Base-by-base conservation (phyloP, 2,797 vertebrate genomes). In the Paedocypris micromegethes region DNA sequence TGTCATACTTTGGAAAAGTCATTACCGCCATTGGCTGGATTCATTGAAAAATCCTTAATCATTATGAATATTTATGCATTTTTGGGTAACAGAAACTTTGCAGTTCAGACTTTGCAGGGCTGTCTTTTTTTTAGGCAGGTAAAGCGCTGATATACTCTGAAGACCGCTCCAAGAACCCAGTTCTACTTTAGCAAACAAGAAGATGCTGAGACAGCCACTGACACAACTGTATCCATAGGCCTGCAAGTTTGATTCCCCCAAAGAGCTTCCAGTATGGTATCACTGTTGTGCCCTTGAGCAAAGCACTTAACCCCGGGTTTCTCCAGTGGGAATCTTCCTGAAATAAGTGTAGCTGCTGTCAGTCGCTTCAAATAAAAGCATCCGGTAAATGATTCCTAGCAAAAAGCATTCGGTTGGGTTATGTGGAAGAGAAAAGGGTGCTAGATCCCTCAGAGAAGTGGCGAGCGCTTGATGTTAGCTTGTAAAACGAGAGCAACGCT, bases 401-500 rank as follows among this genome's bases (percentile, higher is more conserved):
- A 23, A 23, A 23, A 23, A 23, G 23, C 23, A 23, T 23, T 23
- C 23, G 23, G 23, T 23, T 23, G 8, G 39, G 2, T 60, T 60
- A 4, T 44, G 23, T 49, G 37, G 7, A 37, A 42, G 4, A 9
- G 2, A 55, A 55, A 23, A 9, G 3, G 45, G 8, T 1, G 9
- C 8, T 40, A 6, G 39, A 56, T 40, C 9, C 37, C 46, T 48
- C 46, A 56, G 49, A 23, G 41, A 45, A 61, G 52, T 60, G 38
- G 49, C 44, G 41, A 44, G 39, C 23, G 38, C 51, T 44, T 43
- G 58, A 61, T 46, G 6, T 49, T 39, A n/a, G 5, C 38, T 54
- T 60, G 9, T 46, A 53, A 48, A 64, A 52, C 40, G 43, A 58
- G 51, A 9, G 62, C 51, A 69, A 64, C 70, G 75, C 50, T 70